phyloP scores from a whole-genome alignment of 2,113 vertebrate species.

The Cavia aperea region DNA sequence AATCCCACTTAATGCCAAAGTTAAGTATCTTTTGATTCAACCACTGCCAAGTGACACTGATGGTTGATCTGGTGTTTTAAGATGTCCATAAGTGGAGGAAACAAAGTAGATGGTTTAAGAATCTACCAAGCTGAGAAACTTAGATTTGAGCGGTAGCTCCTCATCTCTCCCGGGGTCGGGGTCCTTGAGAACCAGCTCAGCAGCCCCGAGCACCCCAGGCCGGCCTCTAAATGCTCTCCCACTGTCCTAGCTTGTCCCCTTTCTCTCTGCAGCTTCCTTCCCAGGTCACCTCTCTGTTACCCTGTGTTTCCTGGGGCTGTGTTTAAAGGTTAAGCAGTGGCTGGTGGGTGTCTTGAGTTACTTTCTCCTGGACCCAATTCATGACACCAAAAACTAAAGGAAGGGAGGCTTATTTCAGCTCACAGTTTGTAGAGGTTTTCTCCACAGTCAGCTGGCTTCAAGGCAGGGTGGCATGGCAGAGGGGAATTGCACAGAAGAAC shows the following conservation, averaged over 20 bases:
- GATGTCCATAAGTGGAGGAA: not conserved
- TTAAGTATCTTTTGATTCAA: slow-evolving; percentile 9
- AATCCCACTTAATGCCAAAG: slow-evolving; percentile 7
- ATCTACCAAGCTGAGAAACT: not conserved
- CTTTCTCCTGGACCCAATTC: not conserved
- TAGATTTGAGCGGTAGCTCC: not conserved
- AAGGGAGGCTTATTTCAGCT: not conserved
- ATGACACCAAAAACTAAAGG: not conserved
- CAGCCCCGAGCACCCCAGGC: not conserved
- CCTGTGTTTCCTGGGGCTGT: not conserved
- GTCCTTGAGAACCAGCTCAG: not conserved
- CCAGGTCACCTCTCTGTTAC: not conserved
- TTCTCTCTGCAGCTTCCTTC: not conserved
- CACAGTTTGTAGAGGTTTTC: not conserved
- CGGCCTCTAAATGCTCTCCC: not conserved
- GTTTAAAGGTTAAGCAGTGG: not conserved
- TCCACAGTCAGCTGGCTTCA: not conserved
- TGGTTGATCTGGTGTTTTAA: not conserved
- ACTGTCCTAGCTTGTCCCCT: too few species aligned
- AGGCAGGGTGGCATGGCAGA: not conserved
- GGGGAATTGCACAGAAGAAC: not conserved
- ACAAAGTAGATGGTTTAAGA: not conserved
- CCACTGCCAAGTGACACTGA: not conserved
- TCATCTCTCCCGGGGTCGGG: not conserved
- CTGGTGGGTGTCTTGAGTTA: not conserved